Evolutionary conservation across 1,140 invertebrate species (phyloP).

Genomic region (Saxidomus purpurata): DNA sequence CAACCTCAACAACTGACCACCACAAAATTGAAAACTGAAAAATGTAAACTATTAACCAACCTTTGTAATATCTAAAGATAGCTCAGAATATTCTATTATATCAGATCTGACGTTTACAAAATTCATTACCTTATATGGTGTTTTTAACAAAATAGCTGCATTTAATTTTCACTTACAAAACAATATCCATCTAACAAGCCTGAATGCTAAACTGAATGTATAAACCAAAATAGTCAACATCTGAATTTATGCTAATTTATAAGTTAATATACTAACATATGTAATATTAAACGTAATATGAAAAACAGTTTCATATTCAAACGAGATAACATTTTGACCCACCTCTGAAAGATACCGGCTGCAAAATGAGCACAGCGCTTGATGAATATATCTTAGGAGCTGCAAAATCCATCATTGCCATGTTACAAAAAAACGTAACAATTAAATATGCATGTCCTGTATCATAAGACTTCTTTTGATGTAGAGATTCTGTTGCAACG

Average conservation of each 20-base stretch:
- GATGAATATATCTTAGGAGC: constrained; percentile 54
- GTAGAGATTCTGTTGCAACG: neutral
- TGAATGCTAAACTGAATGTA: neutral
- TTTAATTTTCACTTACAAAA: neutral
- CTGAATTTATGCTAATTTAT: neutral
- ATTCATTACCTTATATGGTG: too few relatives aligned
- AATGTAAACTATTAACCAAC: too few relatives aligned
- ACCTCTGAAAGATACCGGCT: constrained; percentile 40
- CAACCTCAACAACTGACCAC: too few relatives aligned
- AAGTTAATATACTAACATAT: neutral
- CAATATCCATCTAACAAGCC: neutral
- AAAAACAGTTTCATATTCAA: neutral
- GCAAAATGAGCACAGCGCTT: constrained; percentile 64
- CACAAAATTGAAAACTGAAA: too few relatives aligned
- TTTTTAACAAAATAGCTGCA: too few relatives aligned
- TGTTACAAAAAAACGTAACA: neutral
- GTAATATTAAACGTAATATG: neutral
- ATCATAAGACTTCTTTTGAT: neutral
- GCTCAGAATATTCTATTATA: too few relatives aligned
- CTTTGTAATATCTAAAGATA: too few relatives aligned
- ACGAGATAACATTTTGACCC: constrained; percentile 16
- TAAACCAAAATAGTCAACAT: neutral
- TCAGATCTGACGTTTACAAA: too few relatives aligned
- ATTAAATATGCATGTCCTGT: constrained; percentile 15
- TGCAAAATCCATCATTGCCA: constrained; percentile 60